Evolutionary conservation across 1,140 invertebrate species (phyloP), one percentile per base, ranked within the genome.

Genomic region (Pygmarrhopalites habei): DNA sequence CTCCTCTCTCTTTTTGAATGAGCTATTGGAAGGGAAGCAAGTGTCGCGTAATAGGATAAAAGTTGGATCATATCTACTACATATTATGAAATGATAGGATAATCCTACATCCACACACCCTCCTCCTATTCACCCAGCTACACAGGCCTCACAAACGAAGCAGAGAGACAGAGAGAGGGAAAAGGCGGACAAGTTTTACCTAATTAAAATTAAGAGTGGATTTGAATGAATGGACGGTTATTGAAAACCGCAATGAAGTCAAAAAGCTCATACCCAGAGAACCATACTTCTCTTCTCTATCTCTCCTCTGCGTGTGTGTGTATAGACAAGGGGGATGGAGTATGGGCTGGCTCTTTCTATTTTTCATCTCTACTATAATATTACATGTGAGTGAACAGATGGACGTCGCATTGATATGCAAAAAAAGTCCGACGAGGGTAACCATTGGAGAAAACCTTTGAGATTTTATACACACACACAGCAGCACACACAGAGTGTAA

Each of bases 371-470:
- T 35, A 35, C 32, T 35, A 35, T 15, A 35, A 35, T 15, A 7
- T 5, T 7, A 35, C 19, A 58, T 35, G 57, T 29, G 62, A 66
- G 49, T 52, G 64, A 66, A 64, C 68, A 69, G 68, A 69, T 69
- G 64, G 67, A 69, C 58, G 61, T 17, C 41, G 30, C 65, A 67
- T 67, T 67, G 55, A 66, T 66, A 69, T 69, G 67, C 67, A 69
- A 69, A 67, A 60, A 55, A 55, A 29, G 32, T 35, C 32, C 32
- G 32, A 23, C 5, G 19, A 46, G 30, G 41, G 64, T n/a, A 25
- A 35, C 32, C 32, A 35, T 5, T 35, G 29, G 35, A 28, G n/a
- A n/a, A n/a, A n/a, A n/a, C n/a, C n/a, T n/a, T n/a, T n/a, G n/a
- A n/a, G n/a, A n/a, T n/a, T n/a, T n/a, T n/a, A n/a, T n/a, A n/a